Evolutionary conservation across 2,797 vertebrate species (phyloP).

Genomic region (Pseudochirops corinnae): DNA sequence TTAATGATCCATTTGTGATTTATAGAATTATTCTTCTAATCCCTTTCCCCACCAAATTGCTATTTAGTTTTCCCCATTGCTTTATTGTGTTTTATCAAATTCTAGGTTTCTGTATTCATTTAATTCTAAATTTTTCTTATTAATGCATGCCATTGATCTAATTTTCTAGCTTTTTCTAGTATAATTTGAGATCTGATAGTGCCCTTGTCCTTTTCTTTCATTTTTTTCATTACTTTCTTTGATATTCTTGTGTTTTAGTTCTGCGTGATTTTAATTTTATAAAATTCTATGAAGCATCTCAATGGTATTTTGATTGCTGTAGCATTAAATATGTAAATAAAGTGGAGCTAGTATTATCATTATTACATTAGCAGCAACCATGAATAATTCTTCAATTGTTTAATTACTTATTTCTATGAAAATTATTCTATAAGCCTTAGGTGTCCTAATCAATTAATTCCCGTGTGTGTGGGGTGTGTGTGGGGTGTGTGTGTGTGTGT

Average conservation of each 20-base stretch:
- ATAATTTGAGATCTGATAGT: neutral
- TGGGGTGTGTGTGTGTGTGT: no score
- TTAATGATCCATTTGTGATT: neutral
- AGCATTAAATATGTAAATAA: neutral
- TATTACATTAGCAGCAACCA: neutral
- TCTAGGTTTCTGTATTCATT: neutral
- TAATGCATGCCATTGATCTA: neutral
- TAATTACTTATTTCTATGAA: neutral
- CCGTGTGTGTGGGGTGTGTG: no score
- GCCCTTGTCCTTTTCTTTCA: neutral
- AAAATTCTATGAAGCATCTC: neutral
- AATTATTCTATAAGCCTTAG: neutral
- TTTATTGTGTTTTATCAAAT: neutral
- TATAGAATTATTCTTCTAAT: neutral
- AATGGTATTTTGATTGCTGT: neutral
- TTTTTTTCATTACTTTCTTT: neutral
- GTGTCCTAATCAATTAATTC: neutral
- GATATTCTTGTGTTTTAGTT: neutral
- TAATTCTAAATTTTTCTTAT: neutral
- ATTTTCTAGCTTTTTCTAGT: neutral
- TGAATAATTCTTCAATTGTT: neutral
- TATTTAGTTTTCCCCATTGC: neutral
- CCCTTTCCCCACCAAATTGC: neutral
- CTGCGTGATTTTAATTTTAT: neutral
- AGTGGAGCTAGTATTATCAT: neutral